These are phyloP conservation scores for Caenorhabditis latens DNA, from an alignment of 1,140 invertebrate genomes.

Conservation along the genomic window DNA sequence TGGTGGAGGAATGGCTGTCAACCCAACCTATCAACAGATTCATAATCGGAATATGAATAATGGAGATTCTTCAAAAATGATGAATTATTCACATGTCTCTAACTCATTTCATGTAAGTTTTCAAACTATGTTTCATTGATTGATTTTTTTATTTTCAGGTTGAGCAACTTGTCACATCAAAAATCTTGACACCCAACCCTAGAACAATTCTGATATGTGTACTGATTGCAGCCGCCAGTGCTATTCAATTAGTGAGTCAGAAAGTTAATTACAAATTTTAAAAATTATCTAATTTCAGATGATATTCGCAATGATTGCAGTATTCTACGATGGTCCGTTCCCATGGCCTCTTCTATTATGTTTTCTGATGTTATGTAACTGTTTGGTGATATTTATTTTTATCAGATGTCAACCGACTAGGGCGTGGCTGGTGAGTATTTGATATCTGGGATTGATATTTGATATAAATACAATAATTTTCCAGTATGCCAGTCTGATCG, in stretches of 20 bases:
- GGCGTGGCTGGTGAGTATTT: constrained; percentile 69
- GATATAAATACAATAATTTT: not conserved
- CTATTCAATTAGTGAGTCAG: constrained; percentile 69
- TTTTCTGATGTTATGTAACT: constrained; percentile 71
- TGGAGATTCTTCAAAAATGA: constrained; percentile 64
- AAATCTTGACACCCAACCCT: constrained; percentile 69
- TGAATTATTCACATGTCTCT: constrained; percentile 64
- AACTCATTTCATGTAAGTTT: constrained; percentile 70
- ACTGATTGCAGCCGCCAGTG: constrained; percentile 68
- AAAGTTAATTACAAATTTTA: not conserved
- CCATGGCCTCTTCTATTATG: constrained; percentile 64
- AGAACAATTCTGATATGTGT: constrained; percentile 68
- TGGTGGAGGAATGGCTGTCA: constrained; percentile 30
- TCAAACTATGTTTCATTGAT: not conserved
- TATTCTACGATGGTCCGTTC: constrained; percentile 75
- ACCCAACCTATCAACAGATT: constrained; percentile 42
- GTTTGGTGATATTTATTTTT: constrained; percentile 70
- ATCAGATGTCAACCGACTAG: constrained; percentile 62
- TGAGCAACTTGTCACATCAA: constrained; percentile 73
- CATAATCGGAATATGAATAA: constrained; percentile 66
- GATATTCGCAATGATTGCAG: constrained; percentile 73
- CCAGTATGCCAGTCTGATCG: constrained; percentile 68
- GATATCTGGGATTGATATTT: too few relatives aligned
- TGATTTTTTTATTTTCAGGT: constrained; percentile 62
- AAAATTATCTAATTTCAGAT: constrained; percentile 66